These are phyloP conservation scores for Amazona guildingii DNA, from an alignment of 2,113 vertebrate species.

Conservation along the genomic window DNA sequence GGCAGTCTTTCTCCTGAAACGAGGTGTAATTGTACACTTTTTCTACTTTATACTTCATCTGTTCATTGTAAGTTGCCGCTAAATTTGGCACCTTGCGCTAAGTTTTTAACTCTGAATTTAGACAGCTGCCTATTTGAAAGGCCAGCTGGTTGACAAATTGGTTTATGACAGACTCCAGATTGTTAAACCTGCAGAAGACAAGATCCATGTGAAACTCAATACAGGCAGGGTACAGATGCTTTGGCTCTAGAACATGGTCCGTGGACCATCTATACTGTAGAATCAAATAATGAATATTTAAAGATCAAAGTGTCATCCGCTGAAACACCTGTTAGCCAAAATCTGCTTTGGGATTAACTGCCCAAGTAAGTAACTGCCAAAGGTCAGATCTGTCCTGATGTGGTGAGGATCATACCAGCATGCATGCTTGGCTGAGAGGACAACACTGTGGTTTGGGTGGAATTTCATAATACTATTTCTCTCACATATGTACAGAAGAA, in stretches of 20 bases:
- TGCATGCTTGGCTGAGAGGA: not conserved
- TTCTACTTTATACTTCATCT: not conserved
- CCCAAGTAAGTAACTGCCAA: conserved; percentile 34
- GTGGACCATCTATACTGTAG: not conserved
- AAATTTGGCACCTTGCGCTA: not conserved
- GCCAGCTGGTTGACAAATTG: conserved; percentile 18
- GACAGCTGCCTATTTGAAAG: not conserved
- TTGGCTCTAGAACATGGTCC: not conserved
- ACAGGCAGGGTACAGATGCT: not conserved
- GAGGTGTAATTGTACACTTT: not conserved
- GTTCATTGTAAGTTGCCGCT: not conserved
- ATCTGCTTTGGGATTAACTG: not conserved
- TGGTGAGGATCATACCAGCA: not conserved
- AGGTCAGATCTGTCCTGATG: conserved; percentile 22
- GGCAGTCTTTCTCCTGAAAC: not conserved
- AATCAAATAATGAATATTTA: conserved; percentile 49
- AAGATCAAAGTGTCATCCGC: conserved; percentile 49
- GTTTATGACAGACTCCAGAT: not conserved
- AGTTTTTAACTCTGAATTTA: not conserved
- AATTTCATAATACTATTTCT: fast-evolving
- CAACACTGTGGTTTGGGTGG: not conserved
- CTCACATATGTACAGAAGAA: not conserved
- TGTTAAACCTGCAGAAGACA: conserved; percentile 1
- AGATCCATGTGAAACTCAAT: conserved; percentile 21
- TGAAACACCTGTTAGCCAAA: conserved; percentile 60